phyloP scores from a whole-genome alignment of 1,140 invertebrate species.

The Alviniconcha marisindica region DNA sequence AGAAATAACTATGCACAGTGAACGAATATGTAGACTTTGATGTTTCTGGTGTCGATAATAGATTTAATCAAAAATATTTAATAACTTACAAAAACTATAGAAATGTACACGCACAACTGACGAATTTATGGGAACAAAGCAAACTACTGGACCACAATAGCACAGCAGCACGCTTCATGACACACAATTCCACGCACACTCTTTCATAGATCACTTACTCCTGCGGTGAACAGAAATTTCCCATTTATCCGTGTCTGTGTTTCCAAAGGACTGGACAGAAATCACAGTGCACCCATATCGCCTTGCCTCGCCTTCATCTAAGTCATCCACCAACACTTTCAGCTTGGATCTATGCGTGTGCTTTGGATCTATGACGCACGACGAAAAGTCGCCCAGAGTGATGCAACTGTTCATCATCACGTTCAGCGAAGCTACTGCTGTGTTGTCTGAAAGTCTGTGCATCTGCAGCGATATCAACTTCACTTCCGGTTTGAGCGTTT shows the following conservation, averaged over 20 bases:
- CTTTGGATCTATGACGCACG: not conserved
- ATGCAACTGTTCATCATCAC: not conserved
- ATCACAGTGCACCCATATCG: not conserved
- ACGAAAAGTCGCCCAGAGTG: constrained; percentile 11
- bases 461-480: constrained; percentile 12
- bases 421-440: not conserved
- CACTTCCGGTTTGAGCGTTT: not conserved
- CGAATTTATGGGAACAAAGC: no score
- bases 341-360: not conserved
- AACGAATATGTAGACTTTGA: no score
- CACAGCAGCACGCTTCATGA: no score
- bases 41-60: no score
- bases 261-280: not conserved
- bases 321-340: not conserved
- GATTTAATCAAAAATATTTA: no score
- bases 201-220: no score
- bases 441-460: not conserved
- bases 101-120: no score
- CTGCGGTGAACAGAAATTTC: no score
- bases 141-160: no score
- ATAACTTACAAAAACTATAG: no score
- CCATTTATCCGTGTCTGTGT: not conserved
- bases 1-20: no score
- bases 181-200: no score
- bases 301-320: not conserved